These are phyloP conservation scores for Schizothorax lantsangensis DNA, from an alignment of 2,797 vertebrate genomes.

Conservation along the genomic window DNA sequence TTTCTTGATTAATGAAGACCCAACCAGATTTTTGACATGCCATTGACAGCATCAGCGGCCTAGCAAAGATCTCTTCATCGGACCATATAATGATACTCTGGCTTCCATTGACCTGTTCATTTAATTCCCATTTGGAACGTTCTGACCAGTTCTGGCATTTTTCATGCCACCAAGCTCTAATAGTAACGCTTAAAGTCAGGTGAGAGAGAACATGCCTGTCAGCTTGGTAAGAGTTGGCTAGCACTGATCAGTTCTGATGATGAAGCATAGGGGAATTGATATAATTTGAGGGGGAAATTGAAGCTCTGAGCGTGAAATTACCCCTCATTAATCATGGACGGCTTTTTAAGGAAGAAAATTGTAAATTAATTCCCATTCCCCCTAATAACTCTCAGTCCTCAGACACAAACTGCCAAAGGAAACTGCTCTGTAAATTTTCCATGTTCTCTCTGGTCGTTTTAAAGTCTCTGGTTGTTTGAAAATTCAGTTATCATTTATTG, in stretches of 20 bases:
- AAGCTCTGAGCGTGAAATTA: conserved; percentile 82
- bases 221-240: conserved; percentile 65
- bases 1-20: conserved; percentile 62
- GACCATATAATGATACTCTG: conserved; percentile 55
- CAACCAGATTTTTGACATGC: conserved; percentile 55
- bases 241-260: conserved; percentile 72
- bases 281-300: conserved; percentile 77
- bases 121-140: conserved; percentile 36
- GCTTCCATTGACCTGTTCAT: conserved; percentile 20
- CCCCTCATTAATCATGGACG: conserved; percentile 80
- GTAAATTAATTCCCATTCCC: conserved; percentile 77
- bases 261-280: conserved; percentile 72
- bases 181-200: conserved; percentile 52
- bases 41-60: conserved; percentile 50
- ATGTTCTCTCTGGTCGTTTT: conserved; percentile 22
- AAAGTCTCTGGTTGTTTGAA: conserved; percentile 33
- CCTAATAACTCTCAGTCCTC: conserved; percentile 67
- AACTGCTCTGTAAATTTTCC: conserved; percentile 45
- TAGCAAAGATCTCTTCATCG: conserved; percentile 31
- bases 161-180: conserved; percentile 36
- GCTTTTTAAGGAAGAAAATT: conserved; percentile 71
- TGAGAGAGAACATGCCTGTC: conserved; percentile 56
- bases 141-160: conserved; percentile 48
- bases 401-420: conserved; percentile 49
- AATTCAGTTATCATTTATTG: not conserved